phyloP scores from a whole-genome alignment of 37 sponge, comb jelly and placozoan genomes.

The Aphrocallistes beatrix region DNA sequence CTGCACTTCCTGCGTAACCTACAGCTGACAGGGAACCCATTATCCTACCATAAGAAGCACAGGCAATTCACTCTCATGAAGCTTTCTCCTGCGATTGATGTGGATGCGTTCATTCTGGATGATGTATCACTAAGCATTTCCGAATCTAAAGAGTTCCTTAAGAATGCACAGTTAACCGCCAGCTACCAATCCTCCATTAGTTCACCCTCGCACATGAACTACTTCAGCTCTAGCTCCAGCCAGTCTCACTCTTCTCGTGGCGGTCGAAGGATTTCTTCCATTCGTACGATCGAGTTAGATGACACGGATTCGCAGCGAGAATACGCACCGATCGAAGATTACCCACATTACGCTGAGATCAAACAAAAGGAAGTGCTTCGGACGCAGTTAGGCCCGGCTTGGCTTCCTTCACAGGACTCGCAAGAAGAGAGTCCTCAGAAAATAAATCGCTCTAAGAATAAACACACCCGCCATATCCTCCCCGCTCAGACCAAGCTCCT shows the following conservation, averaged over 20 bases:
- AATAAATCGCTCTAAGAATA: not conserved
- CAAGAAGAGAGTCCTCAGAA: not conserved
- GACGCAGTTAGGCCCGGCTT: not conserved
- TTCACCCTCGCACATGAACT: not conserved
- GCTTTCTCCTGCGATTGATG: not conserved
- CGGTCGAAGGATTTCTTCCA: not conserved
- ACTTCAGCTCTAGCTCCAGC: not conserved
- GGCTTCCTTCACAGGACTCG: not conserved
- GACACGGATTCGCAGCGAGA: not conserved
- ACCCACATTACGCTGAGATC: not conserved
- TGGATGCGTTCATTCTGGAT: not conserved
- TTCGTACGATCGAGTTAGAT: not conserved
- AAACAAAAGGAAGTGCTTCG: not conserved
- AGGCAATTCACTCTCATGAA: not conserved
- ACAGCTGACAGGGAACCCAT: not conserved
- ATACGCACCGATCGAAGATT: not conserved
- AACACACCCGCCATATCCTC: not conserved
- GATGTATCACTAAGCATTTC: not conserved
- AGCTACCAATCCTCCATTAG: not conserved
- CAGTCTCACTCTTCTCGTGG: not conserved
- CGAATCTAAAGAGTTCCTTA: not conserved
- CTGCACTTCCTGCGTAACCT: not conserved
- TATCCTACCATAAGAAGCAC: conserved; percentile 10
- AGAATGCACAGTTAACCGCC: not conserved
- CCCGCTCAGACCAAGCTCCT: not conserved